Percentiles rank a stretch among this genome's conserved stretches.
Evolutionary conservation across 2,888 invertebrate species (phyloP).

Genomic region (Nomada ruficornis): DNA sequence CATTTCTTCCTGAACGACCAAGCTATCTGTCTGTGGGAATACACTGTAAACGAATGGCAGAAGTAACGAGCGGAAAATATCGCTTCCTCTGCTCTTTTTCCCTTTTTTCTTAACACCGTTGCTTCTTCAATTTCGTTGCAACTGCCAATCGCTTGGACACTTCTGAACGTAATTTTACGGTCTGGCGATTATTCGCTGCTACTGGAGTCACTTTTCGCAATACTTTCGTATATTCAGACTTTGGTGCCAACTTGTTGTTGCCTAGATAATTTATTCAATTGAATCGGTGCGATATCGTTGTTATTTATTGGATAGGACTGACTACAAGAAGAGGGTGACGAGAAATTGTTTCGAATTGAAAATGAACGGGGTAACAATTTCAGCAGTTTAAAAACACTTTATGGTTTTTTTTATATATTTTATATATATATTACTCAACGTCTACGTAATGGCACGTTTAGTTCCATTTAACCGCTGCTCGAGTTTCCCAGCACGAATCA

Average conservation of each 20-base stretch:
- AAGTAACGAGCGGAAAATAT: slow-evolving; percentile 29
- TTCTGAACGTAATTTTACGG: not conserved
- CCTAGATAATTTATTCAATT: no score
- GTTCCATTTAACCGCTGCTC: slow-evolving; percentile 38
- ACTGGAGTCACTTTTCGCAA: no score
- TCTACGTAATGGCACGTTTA: slow-evolving; percentile 17
- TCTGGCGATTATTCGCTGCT: not conserved
- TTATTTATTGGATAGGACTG: no score
- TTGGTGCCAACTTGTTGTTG: no score
- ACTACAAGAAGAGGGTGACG: not conserved
- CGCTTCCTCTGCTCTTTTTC: not conserved
- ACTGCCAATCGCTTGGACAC: not conserved
- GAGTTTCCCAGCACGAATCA: slow-evolving; percentile 57
- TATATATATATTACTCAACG: slow-evolving; percentile 28
- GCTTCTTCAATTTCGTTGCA: not conserved
- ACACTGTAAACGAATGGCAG: slow-evolving; percentile 7
- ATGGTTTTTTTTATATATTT: no score
- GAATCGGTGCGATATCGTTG: no score
- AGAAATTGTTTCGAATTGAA: not conserved
- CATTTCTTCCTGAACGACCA: slow-evolving; percentile 2
- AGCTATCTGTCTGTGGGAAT: not conserved
- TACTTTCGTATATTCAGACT: no score
- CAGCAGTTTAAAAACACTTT: slow-evolving; percentile 7
- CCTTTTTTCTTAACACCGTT: no score
- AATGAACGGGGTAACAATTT: not conserved